Evolutionary conservation across 1,140 invertebrate genomes (phyloP), one percentile per base, ranked within the genome.

Genomic region (Drosophila rufa): DNA sequence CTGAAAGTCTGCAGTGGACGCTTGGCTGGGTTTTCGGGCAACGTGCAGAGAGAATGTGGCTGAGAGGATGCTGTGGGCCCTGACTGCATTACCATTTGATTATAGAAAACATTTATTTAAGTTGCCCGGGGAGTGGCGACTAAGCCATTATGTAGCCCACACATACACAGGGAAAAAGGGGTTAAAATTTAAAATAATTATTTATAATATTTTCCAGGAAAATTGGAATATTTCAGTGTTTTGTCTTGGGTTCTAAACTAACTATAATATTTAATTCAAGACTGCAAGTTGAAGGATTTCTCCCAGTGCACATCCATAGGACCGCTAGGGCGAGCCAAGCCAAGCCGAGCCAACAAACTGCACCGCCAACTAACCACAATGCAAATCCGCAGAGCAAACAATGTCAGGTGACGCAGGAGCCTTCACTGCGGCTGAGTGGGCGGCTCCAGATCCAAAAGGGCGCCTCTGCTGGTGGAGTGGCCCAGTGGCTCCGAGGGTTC

Each of bases 91-190:
- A 90, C 79, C 85, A 90, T 90, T 90, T 90, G 81, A 90, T 90
- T 90, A 90, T 85, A 90, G 85, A 91, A 90, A 90, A 90, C 86
- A 90, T 91, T 90, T 90, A 90, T 90, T 90, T 91, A 84, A 69
- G 60, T 80, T 75, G 53, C 46, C 71, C 43, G 59, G 67, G 73
- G 38, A 67, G 50, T 38, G 70, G 55, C 73, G 67, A 47, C 74
- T 76, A 58, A 46, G 60, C 79, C 74, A 82, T 82, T 69, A 79
- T 50, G 80, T 64, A 55, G 67, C 68, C 75, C 43, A 76, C 64
- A 64, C 61, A 80, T 25, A 70, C 71, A 69, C 68, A 45, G 33
- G n/a, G 17, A 76, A n/a, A 75, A 56, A 56, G 19, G 19, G 53
- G 3, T 55, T 55, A 22, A 15, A 8, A 9, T 33, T 3, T 1